Evolutionary conservation across 2,797 vertebrate species (phyloP).

Genomic region (Rhinichthys osculus): DNA sequence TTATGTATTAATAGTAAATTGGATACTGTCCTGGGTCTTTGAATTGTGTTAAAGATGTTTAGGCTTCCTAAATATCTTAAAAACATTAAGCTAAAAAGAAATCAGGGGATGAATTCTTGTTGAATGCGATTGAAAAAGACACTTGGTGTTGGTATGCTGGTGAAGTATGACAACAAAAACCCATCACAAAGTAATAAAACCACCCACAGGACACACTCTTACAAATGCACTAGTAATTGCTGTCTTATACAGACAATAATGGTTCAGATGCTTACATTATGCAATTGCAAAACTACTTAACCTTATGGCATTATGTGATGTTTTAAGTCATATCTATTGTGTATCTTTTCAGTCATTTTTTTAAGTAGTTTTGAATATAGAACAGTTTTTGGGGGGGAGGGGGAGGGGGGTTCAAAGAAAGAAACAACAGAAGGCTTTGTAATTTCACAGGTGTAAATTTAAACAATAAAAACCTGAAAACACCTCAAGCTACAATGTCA

Average conservation of each 20-base stretch:
- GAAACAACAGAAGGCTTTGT: background rate
- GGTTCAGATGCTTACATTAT: background rate
- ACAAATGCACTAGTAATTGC: background rate
- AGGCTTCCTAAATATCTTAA: background rate
- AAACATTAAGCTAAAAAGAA: background rate
- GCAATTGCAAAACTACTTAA: background rate
- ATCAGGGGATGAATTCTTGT: background rate
- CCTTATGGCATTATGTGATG: conserved; percentile 5
- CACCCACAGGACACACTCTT: background rate
- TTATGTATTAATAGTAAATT: background rate
- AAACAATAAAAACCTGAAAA: background rate
- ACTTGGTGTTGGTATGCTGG: background rate
- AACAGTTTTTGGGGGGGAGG: no score
- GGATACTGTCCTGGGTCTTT: background rate
- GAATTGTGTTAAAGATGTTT: background rate
- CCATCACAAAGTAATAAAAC: background rate
- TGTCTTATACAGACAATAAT: background rate
- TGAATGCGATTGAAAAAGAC: background rate
- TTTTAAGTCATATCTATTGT: background rate
- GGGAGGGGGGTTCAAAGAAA: background rate
- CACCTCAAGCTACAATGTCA: background rate
- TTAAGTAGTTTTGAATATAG: background rate
- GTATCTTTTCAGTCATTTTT: background rate
- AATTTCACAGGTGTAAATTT: conserved; percentile 18
- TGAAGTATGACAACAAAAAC: conserved; percentile 14